Percentiles rank a stretch among this genome's conserved stretches.
These are phyloP conservation scores for Threskiornis aethiopicus DNA, from an alignment of 2,797 vertebrate species.

Conservation along the genomic window DNA sequence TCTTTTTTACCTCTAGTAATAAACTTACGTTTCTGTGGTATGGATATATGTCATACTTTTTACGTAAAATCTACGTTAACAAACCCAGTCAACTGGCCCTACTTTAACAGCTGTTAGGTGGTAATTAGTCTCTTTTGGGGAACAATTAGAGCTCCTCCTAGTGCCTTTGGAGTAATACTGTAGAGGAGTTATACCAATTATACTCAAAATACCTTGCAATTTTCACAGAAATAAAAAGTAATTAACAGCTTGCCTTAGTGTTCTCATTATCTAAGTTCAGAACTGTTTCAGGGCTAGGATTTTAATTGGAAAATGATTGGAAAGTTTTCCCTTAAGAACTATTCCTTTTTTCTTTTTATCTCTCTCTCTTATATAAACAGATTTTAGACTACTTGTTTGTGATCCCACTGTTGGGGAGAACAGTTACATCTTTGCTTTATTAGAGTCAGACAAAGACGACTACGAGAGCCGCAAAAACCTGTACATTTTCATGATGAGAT, in stretches of 20 bases:
- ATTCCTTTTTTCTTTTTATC: background rate
- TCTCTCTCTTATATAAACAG: background rate
- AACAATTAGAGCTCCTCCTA: conserved; percentile 42
- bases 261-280: conserved; percentile 23
- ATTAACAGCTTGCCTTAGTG: conserved; percentile 27
- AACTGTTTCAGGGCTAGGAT: background rate
- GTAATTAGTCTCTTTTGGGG: conserved; percentile 10
- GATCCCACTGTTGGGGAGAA: background rate
- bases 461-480: background rate
- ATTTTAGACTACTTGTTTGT: background rate
- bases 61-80: fast-evolving
- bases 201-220: background rate
- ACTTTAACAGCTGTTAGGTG: background rate
- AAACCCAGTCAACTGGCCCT: background rate
- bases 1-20: background rate
- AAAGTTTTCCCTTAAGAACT: conserved; percentile 27
- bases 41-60: background rate
- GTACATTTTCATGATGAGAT: background rate
- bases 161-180: background rate
- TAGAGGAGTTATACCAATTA: background rate
- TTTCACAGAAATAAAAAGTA: conserved; percentile 53
- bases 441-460: background rate
- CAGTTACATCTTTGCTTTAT: background rate
- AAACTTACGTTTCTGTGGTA: background rate
- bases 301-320: conserved; percentile 26